These are phyloP conservation scores for Piscicola geometra DNA, from an alignment of 2,888 invertebrate genomes.

Conservation along the genomic window DNA sequence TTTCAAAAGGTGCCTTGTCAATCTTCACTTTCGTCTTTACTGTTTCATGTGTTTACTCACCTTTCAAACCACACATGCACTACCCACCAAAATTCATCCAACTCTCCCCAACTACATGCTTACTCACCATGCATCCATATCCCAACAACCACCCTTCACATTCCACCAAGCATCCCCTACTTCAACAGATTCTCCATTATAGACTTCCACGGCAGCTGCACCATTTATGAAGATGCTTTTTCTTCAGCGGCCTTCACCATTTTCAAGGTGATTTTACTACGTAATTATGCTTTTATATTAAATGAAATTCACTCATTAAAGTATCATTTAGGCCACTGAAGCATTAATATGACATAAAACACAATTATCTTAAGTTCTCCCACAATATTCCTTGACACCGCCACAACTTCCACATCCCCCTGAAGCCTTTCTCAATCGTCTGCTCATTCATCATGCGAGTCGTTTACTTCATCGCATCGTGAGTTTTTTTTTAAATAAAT, in stretches of 20 bases:
- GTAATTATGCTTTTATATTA: slow-evolving; percentile 6
- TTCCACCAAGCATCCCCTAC: background rate
- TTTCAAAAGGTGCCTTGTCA: background rate
- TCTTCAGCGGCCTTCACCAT: background rate
- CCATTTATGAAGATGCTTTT: background rate
- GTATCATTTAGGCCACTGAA: background rate
- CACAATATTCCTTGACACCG: background rate
- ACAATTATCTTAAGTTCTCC: background rate
- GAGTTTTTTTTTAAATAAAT: no score
- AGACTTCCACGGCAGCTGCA: slow-evolving; percentile 6
- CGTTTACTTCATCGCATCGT: background rate
- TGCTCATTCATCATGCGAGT: background rate
- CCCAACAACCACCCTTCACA: no score
- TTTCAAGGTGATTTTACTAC: background rate
- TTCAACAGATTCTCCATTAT: background rate
- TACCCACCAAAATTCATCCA: no score
- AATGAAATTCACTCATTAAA: no score
- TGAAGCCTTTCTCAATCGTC: background rate
- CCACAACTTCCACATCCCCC: background rate
- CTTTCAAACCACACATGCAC: no score
- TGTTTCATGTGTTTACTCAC: no score
- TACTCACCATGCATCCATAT: no score
- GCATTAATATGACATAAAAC: background rate
- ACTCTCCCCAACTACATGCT: no score
- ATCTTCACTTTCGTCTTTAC: no score